Conservation (phyloP, 2,888 invertebrate genomes). For the Synanthedon formicaeformis region DNA sequence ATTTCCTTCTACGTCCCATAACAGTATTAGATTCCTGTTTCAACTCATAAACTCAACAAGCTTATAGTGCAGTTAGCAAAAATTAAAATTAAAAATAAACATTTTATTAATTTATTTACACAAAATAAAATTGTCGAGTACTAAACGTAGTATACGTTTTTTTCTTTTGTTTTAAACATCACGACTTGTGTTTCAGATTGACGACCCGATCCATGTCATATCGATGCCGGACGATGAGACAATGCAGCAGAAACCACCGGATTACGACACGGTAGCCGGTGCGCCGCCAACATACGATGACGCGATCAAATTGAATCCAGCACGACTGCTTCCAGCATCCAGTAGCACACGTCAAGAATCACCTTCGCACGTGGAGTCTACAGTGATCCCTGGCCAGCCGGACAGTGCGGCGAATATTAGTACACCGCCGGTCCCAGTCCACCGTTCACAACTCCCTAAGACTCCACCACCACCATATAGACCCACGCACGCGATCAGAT, state of each 20-base stretch:
- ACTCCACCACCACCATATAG: slow-evolving; percentile 66
- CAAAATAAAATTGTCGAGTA: too few relatives aligned
- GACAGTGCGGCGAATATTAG: slow-evolving; percentile 14
- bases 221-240: slow-evolving; percentile 71
- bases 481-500: slow-evolving; percentile 63
- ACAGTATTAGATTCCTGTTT: too few relatives aligned
- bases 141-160: too few relatives aligned
- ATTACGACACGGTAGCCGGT: slow-evolving; percentile 77
- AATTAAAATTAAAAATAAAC: too few relatives aligned
- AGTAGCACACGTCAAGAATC: slow-evolving; percentile 37
- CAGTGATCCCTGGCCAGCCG: slow-evolving; percentile 14
- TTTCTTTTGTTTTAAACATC: too few relatives aligned
- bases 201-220: slow-evolving; percentile 76
- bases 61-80: too few relatives aligned
- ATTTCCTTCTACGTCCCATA: too few relatives aligned
- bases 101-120: too few relatives aligned
- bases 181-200: slow-evolving; percentile 58
- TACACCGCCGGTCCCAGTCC: slow-evolving; percentile 35
- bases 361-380: slow-evolving; percentile 20
- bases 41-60: too few relatives aligned
- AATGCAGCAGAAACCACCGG: slow-evolving; percentile 77
- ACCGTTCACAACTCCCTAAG: slow-evolving; percentile 50
- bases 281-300: slow-evolving; percentile 80
- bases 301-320: slow-evolving; percentile 77
- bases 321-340: slow-evolving; percentile 57